Percentiles rank a stretch among this genome's conserved stretches.
phyloP scores from a whole-genome alignment of 1,140 invertebrate genomes.

The Carposina sasakii region DNA sequence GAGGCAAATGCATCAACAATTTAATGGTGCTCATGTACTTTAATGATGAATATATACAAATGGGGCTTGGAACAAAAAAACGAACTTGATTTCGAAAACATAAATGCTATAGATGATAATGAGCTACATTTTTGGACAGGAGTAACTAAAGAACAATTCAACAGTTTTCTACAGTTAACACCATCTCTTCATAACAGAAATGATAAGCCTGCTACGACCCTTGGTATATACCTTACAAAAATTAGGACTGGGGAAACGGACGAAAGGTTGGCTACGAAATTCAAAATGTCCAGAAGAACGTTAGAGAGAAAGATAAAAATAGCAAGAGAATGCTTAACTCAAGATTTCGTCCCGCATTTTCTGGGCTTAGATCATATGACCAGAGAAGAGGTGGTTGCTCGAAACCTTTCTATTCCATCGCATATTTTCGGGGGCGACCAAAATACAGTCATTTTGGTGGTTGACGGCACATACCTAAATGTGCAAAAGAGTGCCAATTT shows the following conservation, averaged over 20 bases:
- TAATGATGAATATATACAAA: background rate
- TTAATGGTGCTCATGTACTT: background rate
- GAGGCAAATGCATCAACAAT: background rate
- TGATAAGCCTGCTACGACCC: background rate
- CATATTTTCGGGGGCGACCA: background rate
- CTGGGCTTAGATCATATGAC: background rate
- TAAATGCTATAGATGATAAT: background rate
- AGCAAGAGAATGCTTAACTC: slow-evolving; percentile 11
- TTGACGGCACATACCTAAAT: slow-evolving; percentile 8
- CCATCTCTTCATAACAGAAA: background rate
- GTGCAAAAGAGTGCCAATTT: slow-evolving; percentile 4
- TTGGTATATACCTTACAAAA: slow-evolving; percentile 1
- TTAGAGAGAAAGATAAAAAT: slow-evolving; percentile 6
- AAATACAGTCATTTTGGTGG: no score
- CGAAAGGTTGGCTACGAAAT: slow-evolving; percentile 13
- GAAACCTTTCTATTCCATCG: background rate
- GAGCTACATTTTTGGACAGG: background rate
- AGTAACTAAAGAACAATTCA: background rate
- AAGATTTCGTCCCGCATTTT: slow-evolving; percentile 7
- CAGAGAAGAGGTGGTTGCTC: background rate
- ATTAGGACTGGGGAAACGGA: slow-evolving; percentile 11
- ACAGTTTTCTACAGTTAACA: background rate
- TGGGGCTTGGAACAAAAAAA: background rate
- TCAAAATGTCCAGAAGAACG: slow-evolving; percentile 13
- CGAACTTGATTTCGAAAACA: background rate